These are phyloP conservation scores for Hyposmocoma kahamanoa DNA, from an alignment of 1,140 invertebrate genomes.

Conservation along the genomic window DNA sequence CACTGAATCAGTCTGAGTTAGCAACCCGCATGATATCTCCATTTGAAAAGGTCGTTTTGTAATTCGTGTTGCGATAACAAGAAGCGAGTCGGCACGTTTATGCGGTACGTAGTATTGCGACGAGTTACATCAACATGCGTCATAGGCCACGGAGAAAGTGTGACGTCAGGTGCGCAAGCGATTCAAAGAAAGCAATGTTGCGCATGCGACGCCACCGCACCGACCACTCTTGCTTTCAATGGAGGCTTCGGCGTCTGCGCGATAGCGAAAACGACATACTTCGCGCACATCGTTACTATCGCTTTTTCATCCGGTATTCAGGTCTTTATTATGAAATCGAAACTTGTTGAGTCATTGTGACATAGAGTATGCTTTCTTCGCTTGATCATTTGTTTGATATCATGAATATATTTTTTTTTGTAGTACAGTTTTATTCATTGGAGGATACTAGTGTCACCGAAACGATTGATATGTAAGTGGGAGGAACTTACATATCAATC, in stretches of 20 bases:
- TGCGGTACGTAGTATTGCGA: slow-evolving; percentile 43
- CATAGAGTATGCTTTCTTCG: slow-evolving; percentile 27
- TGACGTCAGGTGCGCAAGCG: slow-evolving; percentile 61
- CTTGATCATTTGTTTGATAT: slow-evolving; percentile 16
- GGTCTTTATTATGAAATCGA: slow-evolving; percentile 66
- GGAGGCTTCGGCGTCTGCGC: slow-evolving; percentile 55
- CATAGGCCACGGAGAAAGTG: slow-evolving; percentile 54
- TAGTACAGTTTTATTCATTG: no score
- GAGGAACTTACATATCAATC: no score
- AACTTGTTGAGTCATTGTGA: slow-evolving; percentile 59
- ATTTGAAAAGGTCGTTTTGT: background rate
- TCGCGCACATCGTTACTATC: slow-evolving; percentile 41
- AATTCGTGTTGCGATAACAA: background rate
- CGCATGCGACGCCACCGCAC: slow-evolving; percentile 34
- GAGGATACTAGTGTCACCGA: no score
- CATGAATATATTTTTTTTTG: no score
- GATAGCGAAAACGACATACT: slow-evolving; percentile 69
- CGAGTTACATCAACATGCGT: slow-evolving; percentile 55
- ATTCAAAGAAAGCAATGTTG: slow-evolving; percentile 67
- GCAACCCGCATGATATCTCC: background rate
- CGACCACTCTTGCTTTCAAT: slow-evolving; percentile 60
- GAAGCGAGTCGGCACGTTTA: slow-evolving; percentile 18
- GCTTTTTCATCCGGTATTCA: slow-evolving; percentile 65
- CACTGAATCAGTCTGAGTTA: no score
- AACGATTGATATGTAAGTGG: no score